Conservation (phyloP, 2,797 vertebrate species). For the Pangasius krempfi region DNA sequence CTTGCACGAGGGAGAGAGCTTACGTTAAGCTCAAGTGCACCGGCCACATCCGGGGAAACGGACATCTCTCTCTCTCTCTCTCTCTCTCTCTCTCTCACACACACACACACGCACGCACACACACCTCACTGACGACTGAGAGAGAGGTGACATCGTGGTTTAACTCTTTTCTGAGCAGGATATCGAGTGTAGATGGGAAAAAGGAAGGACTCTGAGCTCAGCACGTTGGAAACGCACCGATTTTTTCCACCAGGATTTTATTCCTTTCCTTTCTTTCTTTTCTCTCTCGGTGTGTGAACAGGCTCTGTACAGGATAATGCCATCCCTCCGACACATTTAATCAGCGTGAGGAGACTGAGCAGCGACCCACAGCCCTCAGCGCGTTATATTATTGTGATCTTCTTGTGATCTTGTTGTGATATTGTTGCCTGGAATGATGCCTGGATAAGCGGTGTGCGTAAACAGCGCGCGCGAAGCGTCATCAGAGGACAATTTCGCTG, state of each 20-base stretch:
- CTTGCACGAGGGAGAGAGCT: not conserved
- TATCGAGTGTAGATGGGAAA: slow-evolving; percentile 19
- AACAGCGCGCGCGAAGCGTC: not conserved
- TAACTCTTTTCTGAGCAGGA: slow-evolving; percentile 27
- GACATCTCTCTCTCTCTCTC: not conserved
- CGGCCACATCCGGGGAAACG: slow-evolving; percentile 14
- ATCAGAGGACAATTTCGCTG: not conserved
- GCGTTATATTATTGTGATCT: not conserved
- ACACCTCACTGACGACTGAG: not conserved
- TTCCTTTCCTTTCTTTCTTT: not conserved
- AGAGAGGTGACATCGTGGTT: slow-evolving; percentile 20
- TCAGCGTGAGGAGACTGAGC: not conserved
- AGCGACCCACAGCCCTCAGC: not conserved
- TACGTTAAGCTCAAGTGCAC: not conserved
- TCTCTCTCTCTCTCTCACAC: not conserved
- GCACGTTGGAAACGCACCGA: not conserved
- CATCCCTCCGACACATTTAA: not conserved
- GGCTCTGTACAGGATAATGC: slow-evolving; percentile 21
- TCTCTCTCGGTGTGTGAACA: not conserved
- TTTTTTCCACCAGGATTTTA: not conserved
- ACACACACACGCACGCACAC: not conserved
- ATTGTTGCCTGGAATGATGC: not conserved
- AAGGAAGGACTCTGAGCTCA: not conserved
- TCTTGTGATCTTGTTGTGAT: no score
- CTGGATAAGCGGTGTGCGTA: not conserved